Base-by-base conservation (phyloP, 2,113 vertebrate species). In the Ophiodon elongatus region DNA sequence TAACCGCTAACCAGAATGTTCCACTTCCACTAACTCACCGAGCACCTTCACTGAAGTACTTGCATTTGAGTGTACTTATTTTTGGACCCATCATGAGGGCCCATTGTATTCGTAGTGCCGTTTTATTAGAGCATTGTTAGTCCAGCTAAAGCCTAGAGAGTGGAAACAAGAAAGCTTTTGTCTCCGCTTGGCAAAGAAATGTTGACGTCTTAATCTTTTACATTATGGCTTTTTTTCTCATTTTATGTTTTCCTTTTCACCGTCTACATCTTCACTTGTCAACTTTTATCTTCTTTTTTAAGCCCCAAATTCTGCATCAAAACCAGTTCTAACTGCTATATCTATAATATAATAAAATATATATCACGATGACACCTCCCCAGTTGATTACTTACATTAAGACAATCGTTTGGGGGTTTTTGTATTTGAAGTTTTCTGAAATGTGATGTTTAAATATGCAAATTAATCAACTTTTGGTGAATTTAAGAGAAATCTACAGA, bases 51-150 rank as follows among this genome's bases (percentile, higher is more conserved):
- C n/a, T 21, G 27, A 56, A n/a, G 50, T 17, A 9, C 71, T 78
- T 21, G 52, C 73, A 43, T 65, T 41, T 43, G 64, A 89, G 72
- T 77, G 73, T 63, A 68, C 64, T 74, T 60, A 23, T 79, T 79
- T 79, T 70, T 77, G 65, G 59, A 70, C 19, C 71, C 33, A 6
- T 82, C 29, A 50, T 17, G 67, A 68, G 0, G 21, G 14, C 9
- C 69, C 1, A 47, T 75, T 85, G 65, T 67, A 1, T 41, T 41
- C 23, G 27, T 27, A 27, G n/a, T 19, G 47, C 8, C 21, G 9
- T 63, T 63, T 79, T 33, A 60, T 79, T 43, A 19, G 5, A 62
- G 6, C 27, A n/a, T 69, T 67, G 27, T 66, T 69, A 39, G 19
- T n/a, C 37, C 14, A 27, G 4, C 0, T 6, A 2, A 56, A 68